These are phyloP conservation scores for Scaptomyza montana DNA, from an alignment of 1,140 invertebrate species.

Conservation along the genomic window DNA sequence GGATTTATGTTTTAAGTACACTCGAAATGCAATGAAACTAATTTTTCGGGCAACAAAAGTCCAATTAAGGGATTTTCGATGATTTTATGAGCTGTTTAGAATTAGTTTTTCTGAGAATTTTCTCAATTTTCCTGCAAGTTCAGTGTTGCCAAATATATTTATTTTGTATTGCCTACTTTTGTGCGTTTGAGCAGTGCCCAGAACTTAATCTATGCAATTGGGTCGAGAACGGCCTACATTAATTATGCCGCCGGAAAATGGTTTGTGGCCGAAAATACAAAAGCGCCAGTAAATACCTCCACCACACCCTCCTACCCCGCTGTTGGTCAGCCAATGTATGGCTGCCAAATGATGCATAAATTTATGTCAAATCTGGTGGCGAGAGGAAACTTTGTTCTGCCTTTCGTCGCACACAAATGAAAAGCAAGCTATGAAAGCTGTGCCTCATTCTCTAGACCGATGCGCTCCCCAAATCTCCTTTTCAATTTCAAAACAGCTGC, in stretches of 20 bases:
- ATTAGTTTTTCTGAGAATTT: background rate
- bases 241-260: slow-evolving; percentile 38
- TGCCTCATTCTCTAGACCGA: slow-evolving; percentile 12
- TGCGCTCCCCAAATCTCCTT: no score
- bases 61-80: background rate
- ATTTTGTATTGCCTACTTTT: slow-evolving; percentile 45
- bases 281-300: background rate
- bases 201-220: slow-evolving; percentile 26
- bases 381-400: slow-evolving; percentile 4
- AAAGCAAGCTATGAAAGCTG: slow-evolving; percentile 5
- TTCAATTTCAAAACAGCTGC: background rate
- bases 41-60: slow-evolving; percentile 2
- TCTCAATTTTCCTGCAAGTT: no score
- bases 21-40: slow-evolving; percentile 28
- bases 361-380: slow-evolving; percentile 45
- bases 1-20: slow-evolving; percentile 48
- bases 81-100: slow-evolving; percentile 1
- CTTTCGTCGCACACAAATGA: slow-evolving; percentile 17
- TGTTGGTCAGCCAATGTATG: slow-evolving; percentile 32
- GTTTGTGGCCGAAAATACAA: slow-evolving; percentile 29
- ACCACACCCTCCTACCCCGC: background rate
- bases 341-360: slow-evolving; percentile 52
- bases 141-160: slow-evolving; percentile 21
- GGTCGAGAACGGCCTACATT: slow-evolving; percentile 41
- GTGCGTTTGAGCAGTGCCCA: slow-evolving; percentile 7